Evolutionary conservation across 2,113 vertebrate species (phyloP).

Genomic region (Chaetura pelagica): DNA sequence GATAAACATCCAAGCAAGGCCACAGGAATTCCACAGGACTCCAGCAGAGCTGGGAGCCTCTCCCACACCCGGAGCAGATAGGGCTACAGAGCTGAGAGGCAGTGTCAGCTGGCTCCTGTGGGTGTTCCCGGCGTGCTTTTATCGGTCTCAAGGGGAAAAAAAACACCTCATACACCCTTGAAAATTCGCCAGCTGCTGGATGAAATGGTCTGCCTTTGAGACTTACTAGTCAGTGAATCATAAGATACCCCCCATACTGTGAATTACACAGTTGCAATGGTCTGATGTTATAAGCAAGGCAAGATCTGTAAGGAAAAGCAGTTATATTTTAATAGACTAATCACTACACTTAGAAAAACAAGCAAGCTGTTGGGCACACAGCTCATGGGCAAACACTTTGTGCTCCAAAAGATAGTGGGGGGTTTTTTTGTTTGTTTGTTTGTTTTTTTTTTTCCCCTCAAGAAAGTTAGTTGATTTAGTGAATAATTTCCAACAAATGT

Average conservation of each 20-base stretch:
- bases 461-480: neutral
- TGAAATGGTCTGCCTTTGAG: neutral
- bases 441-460: neutral
- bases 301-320: neutral
- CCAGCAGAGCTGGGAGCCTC: neutral
- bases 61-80: neutral
- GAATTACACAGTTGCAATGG: neutral
- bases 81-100: neutral
- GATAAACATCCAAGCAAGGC: neutral
- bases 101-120: neutral
- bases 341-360: neutral
- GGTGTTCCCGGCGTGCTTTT: rapidly evolving
- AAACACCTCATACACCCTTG: neutral
- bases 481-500: neutral
- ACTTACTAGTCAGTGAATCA: neutral
- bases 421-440: too few species aligned
- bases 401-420: neutral
- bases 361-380: neutral
- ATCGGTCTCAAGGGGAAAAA: neutral
- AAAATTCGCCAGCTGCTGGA: neutral
- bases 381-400: neutral
- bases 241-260: neutral
- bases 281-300: neutral
- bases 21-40: neutral
- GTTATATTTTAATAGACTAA: neutral